Evolutionary conservation across 2,797 vertebrate species (phyloP).

Genomic region (Eremophila alpestris): DNA sequence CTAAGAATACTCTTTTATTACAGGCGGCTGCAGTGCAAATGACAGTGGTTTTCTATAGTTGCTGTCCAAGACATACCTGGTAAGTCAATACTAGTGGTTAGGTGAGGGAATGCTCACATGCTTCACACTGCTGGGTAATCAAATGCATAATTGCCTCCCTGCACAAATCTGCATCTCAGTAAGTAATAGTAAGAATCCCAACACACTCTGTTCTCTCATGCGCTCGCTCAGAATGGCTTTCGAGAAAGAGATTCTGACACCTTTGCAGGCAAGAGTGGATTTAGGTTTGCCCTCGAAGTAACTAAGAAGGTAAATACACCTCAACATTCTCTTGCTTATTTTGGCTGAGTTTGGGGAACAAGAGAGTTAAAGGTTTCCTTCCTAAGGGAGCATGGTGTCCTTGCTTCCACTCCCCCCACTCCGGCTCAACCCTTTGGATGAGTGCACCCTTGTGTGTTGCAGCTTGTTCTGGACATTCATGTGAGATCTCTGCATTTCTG

Average conservation of each 20-base stretch:
- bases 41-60: background rate
- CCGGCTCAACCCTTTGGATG: background rate
- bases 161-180: background rate
- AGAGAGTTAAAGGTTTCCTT: background rate
- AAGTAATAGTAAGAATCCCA: background rate
- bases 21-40: background rate
- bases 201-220: background rate
- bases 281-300: background rate
- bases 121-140: background rate
- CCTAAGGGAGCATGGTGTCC: background rate
- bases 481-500: background rate
- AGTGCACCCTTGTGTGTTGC: rapidly evolving
- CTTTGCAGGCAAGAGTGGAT: background rate
- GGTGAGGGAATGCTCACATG: background rate
- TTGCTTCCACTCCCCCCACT: background rate
- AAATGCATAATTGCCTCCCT: background rate
- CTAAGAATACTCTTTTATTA: background rate
- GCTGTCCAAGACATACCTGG: background rate
- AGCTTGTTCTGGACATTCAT: background rate
- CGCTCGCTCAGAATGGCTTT: background rate
- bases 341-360: background rate
- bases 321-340: background rate
- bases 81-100: background rate
- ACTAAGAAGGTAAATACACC: background rate
- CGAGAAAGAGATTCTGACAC: background rate